Evolutionary conservation across 2,888 invertebrate genomes (phyloP).

Genomic region (Ormyrus thymus): DNA sequence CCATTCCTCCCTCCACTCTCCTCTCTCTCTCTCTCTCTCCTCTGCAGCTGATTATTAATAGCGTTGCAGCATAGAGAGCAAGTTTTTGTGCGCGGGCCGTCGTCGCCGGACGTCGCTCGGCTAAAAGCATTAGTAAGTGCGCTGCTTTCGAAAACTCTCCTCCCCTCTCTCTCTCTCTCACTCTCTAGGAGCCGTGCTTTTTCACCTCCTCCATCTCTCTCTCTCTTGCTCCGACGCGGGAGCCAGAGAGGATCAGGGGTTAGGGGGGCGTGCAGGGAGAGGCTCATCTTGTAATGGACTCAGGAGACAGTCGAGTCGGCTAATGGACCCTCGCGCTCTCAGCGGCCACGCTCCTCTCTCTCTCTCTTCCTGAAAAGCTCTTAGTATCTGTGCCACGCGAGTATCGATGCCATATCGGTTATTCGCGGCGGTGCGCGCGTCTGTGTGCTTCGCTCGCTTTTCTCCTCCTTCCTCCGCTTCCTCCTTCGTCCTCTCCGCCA

Average conservation of each 20-base stretch:
- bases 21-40: neutral
- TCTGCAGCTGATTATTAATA: conserved; percentile 55
- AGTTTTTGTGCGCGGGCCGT: conserved; percentile 53
- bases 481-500: neutral
- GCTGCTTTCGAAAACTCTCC: conserved; percentile 52
- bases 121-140: conserved; percentile 55
- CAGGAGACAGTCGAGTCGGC: conserved; percentile 74
- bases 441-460: neutral
- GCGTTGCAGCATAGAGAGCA: conserved; percentile 54
- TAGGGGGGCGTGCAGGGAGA: conserved; percentile 59
- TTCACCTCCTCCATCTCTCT: conserved; percentile 2
- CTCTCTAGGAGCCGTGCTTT: conserved; percentile 33
- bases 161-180: conserved; percentile 20
- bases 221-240: neutral
- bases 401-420: conserved; percentile 71
- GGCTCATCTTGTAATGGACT: conserved; percentile 76
- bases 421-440: conserved; percentile 45
- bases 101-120: conserved; percentile 35
- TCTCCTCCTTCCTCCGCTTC: neutral
- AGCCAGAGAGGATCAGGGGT: conserved; percentile 51
- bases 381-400: conserved; percentile 71
- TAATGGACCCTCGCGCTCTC: conserved; percentile 69
- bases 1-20: conserved; percentile 4
- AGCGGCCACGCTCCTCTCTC: neutral
- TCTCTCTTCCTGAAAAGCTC: conserved; percentile 71